Evolutionary conservation across 2,888 invertebrate species (phyloP).

Genomic region (Ochropleura leucogaster): DNA sequence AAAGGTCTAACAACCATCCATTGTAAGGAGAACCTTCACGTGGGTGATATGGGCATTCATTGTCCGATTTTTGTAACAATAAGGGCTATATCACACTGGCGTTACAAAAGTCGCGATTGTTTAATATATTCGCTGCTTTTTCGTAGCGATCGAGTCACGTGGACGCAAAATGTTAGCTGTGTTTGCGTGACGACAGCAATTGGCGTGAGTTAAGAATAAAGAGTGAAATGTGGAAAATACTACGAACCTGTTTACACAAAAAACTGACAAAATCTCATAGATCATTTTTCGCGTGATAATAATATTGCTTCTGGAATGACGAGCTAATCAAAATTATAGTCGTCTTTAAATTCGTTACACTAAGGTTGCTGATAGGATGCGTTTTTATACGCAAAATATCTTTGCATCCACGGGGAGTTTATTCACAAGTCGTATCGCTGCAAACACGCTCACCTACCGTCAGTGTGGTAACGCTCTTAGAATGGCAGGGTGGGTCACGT

Average conservation of each 20-base stretch:
- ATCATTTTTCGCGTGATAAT: too few species aligned
- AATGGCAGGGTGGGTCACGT: constrained; percentile 68
- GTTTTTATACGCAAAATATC: too few species aligned
- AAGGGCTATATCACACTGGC: not conserved
- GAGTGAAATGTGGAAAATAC: not conserved
- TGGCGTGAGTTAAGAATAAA: not conserved
- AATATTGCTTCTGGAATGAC: too few species aligned
- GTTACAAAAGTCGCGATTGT: not conserved
- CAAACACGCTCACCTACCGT: not conserved
- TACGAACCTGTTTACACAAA: too few species aligned
- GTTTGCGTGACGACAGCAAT: not conserved
- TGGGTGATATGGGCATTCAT: constrained; percentile 63
- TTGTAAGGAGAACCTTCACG: constrained; percentile 67
- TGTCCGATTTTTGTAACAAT: constrained; percentile 59
- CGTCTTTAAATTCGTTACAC: too few species aligned
- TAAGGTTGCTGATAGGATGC: too few species aligned
- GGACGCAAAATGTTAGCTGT: too few species aligned
- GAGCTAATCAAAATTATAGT: too few species aligned
- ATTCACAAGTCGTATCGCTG: not conserved
- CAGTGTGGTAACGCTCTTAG: constrained; percentile 6
- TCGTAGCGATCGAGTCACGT: not conserved
- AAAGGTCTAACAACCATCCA: constrained; percentile 74
- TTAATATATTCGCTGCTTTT: not conserved
- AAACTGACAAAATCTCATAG: too few species aligned
- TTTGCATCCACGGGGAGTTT: not conserved